Conservation (phyloP, 1,140 invertebrate genomes). For the Leptopilina clavipes region DNA sequence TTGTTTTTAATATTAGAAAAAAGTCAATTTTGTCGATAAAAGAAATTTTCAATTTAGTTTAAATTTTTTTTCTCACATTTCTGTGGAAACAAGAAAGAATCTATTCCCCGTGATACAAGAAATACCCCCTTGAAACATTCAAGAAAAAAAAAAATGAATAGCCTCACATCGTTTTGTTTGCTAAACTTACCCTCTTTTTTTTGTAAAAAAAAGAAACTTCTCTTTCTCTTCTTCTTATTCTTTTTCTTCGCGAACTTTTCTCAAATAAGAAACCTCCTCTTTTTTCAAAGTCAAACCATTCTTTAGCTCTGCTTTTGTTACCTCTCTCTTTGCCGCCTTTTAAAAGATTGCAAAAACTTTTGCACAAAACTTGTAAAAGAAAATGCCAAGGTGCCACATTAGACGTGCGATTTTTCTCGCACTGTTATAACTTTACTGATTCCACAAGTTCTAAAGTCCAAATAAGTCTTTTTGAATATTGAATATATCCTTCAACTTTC, state of each 20-base stretch:
- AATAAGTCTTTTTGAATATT: slow-evolving; percentile 11
- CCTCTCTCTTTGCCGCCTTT: slow-evolving; percentile 16
- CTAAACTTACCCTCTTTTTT: slow-evolving; percentile 1
- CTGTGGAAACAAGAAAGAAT: neutral
- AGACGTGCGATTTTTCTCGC: slow-evolving; percentile 17
- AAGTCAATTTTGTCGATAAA: too few relatives aligned
- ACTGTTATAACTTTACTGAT: slow-evolving; percentile 8
- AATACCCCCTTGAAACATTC: neutral
- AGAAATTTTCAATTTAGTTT: too few relatives aligned
- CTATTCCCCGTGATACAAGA: neutral
- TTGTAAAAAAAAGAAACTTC: too few relatives aligned
- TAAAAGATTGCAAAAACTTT: slow-evolving; percentile 23
- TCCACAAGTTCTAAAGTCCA: slow-evolving; percentile 1
- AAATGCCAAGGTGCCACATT: slow-evolving; percentile 8
- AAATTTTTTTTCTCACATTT: too few relatives aligned
- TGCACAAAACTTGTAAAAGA: neutral
- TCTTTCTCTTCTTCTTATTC: neutral
- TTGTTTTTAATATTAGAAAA: too few relatives aligned
- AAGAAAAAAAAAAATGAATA: slow-evolving; percentile 13
- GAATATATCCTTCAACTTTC: slow-evolving; percentile 3
- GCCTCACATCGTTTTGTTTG: neutral
- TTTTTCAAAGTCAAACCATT: slow-evolving; percentile 11
- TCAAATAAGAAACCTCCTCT: neutral
- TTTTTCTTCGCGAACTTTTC: slow-evolving; percentile 11
- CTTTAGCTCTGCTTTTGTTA: neutral